phyloP scores from a whole-genome alignment of 2,113 vertebrate genomes.

The Petroica traversi region DNA sequence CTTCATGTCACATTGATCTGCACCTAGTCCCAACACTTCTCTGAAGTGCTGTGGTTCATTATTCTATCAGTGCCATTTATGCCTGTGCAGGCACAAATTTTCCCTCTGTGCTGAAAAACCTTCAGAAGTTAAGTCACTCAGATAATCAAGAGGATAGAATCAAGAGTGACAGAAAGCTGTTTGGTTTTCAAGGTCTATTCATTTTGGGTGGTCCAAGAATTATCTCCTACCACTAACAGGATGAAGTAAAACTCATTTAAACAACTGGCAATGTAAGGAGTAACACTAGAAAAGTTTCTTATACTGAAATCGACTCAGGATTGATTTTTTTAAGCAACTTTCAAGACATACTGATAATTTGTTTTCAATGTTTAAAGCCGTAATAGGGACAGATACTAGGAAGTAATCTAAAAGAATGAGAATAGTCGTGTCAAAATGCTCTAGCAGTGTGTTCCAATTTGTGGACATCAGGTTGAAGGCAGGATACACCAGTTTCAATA shows the following conservation, averaged over 20 bases:
- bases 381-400: background rate
- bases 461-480: background rate
- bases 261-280: background rate
- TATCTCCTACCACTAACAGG: background rate
- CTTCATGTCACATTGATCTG: background rate
- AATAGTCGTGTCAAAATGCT: background rate
- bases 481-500: background rate
- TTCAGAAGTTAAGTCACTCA: background rate
- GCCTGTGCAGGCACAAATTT: background rate
- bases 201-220: background rate
- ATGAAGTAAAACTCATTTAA: background rate
- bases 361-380: background rate
- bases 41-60: background rate
- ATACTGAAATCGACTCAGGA: fast-evolving
- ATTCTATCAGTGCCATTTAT: background rate
- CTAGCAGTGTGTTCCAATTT: background rate
- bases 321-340: background rate
- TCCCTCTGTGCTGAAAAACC: background rate
- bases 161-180: background rate
- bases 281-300: background rate
- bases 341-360: background rate
- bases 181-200: background rate
- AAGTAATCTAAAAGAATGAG: background rate
- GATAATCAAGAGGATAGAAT: background rate
- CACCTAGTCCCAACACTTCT: background rate